Evolutionary conservation across 2,888 invertebrate genomes (phyloP).

Genomic region (Subacronicta megacephala): DNA sequence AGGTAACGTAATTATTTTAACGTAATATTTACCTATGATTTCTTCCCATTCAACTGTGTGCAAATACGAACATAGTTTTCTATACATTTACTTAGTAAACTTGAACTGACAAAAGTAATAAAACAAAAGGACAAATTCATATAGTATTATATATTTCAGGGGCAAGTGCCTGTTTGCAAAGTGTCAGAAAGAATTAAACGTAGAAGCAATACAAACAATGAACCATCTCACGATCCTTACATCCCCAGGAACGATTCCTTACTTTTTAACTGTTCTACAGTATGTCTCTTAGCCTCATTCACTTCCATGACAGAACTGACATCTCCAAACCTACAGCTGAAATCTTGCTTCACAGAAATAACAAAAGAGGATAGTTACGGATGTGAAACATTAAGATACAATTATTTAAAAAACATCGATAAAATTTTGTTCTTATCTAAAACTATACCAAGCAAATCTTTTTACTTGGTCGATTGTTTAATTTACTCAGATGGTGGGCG

Average conservation of each 20-base stretch:
- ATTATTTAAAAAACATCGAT: slow-evolving; percentile 77
- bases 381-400: slow-evolving; percentile 75
- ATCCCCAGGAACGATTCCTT: slow-evolving; percentile 71
- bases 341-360: slow-evolving; percentile 66
- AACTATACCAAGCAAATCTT: slow-evolving; percentile 70
- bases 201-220: slow-evolving; percentile 51
- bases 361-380: slow-evolving; percentile 55
- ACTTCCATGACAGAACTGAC: slow-evolving; percentile 74
- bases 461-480: slow-evolving; percentile 81
- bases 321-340: slow-evolving; percentile 62
- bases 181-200: slow-evolving; percentile 55
- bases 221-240: slow-evolving; percentile 79
- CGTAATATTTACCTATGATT: slow-evolving; percentile 1
- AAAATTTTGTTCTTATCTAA: slow-evolving; percentile 76
- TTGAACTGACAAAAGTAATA: too few relatives aligned
- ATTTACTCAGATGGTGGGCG: slow-evolving; percentile 75
- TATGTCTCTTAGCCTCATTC: slow-evolving; percentile 67
- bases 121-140: background rate
- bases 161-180: slow-evolving; percentile 68
- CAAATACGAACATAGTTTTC: slow-evolving; percentile 1
- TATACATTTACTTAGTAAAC: too few relatives aligned
- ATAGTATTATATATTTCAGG: slow-evolving; percentile 67
- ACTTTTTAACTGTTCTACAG: slow-evolving; percentile 74
- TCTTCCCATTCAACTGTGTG: background rate
- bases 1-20: slow-evolving; percentile 67